Evolutionary conservation across 1,140 invertebrate species (phyloP), one percentile per base, ranked within the genome.

Genomic region (Camponotus vicinus): DNA sequence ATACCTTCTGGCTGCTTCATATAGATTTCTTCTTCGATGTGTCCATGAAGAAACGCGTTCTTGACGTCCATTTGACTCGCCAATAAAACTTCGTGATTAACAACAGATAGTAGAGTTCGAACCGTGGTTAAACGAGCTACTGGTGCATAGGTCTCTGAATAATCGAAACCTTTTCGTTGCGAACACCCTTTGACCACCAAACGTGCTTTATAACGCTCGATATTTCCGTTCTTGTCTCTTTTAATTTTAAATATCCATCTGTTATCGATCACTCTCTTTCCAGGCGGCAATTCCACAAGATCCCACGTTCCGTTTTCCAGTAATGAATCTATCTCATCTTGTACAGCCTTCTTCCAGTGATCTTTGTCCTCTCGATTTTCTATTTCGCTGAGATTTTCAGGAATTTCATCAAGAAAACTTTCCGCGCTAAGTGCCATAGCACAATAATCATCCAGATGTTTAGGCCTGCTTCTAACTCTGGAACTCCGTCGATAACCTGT

Each of bases 11-110:
- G 89, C 85, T 57, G 91, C n/a, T 76, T 95, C 90, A 82, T 92
- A 95, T 6, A 95, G 3, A 66, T 87, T 61, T 90, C 90, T 85
- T 95, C 93, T 8, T 94, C 85, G 3, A 95, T 67, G 9, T 90
- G 57, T 18, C 92, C 94, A 88, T 95, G 86, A 18, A 95, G 76
- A 90, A 94, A 94, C 0, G 93, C 93, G 2, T 91, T 94, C 18
- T 86, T 88, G 0, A 94, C 89, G 84, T 94, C 94, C 11, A 93
- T 75, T 69, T 95, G 94, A 6, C 73, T 27, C 4, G 40, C 40
- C 7, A 69, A 27, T 8, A 69, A 34, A 94, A 67, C 1, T 91
- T 4, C 34, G 86, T 66, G 59, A 75, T 87, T 90, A 34, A 89
- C 86, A 11, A 87, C 55, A 40, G 80, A 85, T 27, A 93, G 55